A percentile compares a stretch with the other conserved stretches of the same genome.
Conservation (phyloP, 2,113 vertebrate genomes). For the Climacteris rufus region DNA sequence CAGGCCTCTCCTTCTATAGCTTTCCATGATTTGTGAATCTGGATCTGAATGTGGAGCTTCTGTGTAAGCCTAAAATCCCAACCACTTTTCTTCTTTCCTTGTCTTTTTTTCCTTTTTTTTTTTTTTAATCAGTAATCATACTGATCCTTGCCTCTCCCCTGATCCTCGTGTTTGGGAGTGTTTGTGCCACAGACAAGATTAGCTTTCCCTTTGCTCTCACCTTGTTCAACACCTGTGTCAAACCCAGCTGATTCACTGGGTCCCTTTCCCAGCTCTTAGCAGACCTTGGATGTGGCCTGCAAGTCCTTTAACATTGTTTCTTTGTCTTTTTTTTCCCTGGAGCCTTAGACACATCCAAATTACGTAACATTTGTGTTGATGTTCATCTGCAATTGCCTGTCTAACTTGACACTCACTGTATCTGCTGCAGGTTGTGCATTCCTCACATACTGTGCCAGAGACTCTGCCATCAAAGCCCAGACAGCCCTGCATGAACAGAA, state of each 20-base stretch:
- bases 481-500: constrained; percentile 97
- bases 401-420: not conserved
- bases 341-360: not conserved
- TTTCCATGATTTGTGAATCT: not conserved
- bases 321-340: not conserved
- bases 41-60: not conserved
- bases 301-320: not conserved
- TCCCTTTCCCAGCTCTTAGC: not conserved
- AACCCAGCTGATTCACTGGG: not conserved
- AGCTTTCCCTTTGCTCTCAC: not conserved
- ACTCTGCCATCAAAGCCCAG: constrained; percentile 98
- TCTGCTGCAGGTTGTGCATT: constrained; percentile 88
- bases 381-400: not conserved
- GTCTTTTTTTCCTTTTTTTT: not conserved
- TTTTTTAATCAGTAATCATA: not conserved
- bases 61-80: not conserved
- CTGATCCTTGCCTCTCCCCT: not conserved
- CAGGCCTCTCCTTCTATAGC: not conserved
- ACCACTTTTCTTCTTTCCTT: not conserved
- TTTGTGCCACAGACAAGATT: not conserved
- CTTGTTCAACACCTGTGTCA: not conserved
- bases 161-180: not conserved
- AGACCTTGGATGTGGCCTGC: not conserved
- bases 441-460: constrained; percentile 96
- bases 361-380: not conserved